A percentile compares a stretch with the other conserved stretches of the same genome.
Conservation (phyloP, 2,797 vertebrate genomes). For the Myotis findleyi region DNA sequence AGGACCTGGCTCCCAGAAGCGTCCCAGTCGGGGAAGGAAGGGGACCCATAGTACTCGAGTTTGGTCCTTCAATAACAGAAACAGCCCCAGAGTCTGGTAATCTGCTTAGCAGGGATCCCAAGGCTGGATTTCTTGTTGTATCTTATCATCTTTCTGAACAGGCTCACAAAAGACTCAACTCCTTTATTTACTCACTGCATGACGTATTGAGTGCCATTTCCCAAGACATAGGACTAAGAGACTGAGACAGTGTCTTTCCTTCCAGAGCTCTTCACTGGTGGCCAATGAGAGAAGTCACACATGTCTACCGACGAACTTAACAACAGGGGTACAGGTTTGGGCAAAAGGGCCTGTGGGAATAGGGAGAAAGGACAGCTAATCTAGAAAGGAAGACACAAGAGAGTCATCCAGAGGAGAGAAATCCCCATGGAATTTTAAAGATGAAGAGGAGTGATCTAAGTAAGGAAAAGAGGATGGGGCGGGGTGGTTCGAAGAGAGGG, state of each 20-base stretch:
- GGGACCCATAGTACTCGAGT: not conserved
- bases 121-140: not conserved
- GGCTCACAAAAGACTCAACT: not conserved
- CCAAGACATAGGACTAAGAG: not conserved
- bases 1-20: not conserved
- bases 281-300: not conserved
- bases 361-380: not conserved
- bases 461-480: not conserved
- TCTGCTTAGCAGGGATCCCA: not conserved
- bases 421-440: not conserved
- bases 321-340: not conserved
- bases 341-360: not conserved
- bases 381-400: not conserved
- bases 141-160: not conserved
- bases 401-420: not conserved
- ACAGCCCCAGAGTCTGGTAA: fast-evolving
- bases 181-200: not conserved
- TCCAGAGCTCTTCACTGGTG: not conserved
- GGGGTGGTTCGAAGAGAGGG: not conserved
- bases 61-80: not conserved
- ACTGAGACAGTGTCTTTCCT: not conserved
- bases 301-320: not conserved
- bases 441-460: not conserved
- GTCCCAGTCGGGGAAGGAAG: fast-evolving
- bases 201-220: not conserved